Percentiles rank a stretch among this genome's conserved stretches.
phyloP scores from a whole-genome alignment of 2,888 invertebrate genomes.

The Sisyra nigra region DNA sequence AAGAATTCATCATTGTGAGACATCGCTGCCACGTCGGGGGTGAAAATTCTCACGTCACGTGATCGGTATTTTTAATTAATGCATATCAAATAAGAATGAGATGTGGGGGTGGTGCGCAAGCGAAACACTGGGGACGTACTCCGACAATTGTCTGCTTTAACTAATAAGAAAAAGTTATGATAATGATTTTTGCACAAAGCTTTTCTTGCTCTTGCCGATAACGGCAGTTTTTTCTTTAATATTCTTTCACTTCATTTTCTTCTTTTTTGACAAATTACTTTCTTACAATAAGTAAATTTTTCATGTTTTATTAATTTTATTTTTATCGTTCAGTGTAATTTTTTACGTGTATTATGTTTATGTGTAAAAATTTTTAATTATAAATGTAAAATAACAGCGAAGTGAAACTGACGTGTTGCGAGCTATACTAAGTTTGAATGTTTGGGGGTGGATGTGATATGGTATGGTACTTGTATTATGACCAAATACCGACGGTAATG shows the following conservation, averaged over 20 bases:
- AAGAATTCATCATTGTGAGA: too few species aligned
- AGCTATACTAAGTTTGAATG: too few species aligned
- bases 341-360: too few species aligned
- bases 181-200: conserved; percentile 25
- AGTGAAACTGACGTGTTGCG: too few species aligned
- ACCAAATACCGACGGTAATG: too few species aligned
- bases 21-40: background rate
- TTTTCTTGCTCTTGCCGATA: background rate
- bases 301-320: background rate
- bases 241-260: background rate
- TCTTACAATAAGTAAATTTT: background rate
- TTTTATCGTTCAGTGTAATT: background rate
- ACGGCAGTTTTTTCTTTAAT: background rate
- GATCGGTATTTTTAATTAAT: conserved; percentile 23
- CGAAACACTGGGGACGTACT: conserved; percentile 15
- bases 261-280: background rate
- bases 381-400: too few species aligned
- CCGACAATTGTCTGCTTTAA: conserved; percentile 25
- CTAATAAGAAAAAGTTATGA: conserved; percentile 28
- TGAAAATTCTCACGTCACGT: conserved; percentile 14
- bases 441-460: too few species aligned
- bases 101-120: conserved; percentile 14
- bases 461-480: too few species aligned
- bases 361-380: too few species aligned
- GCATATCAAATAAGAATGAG: conserved; percentile 11